Conservation (phyloP, 53 echinoderm and acorn worm species). For the Paracentrotus lividus region DNA sequence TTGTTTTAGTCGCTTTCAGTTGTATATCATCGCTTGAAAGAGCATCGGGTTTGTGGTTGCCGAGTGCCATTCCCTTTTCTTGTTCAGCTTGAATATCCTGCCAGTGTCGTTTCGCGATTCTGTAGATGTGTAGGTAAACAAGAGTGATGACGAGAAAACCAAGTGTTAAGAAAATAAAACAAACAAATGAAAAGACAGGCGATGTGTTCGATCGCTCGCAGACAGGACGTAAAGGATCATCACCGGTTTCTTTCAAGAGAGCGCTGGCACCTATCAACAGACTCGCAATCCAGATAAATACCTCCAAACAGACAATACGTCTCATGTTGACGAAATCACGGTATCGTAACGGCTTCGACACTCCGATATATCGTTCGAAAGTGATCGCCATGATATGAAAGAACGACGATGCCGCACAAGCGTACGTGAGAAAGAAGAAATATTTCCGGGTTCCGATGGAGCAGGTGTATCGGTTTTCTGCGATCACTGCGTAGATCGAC, state of each 20-base stretch:
- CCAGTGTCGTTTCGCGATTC: constrained; percentile 71
- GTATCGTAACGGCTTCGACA: constrained; percentile 68
- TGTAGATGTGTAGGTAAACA: constrained; percentile 78
- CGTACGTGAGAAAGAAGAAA: constrained; percentile 75
- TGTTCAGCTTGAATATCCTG: constrained; percentile 31
- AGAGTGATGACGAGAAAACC: constrained; percentile 66
- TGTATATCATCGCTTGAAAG: constrained; percentile 45
- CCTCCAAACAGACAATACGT: constrained; percentile 57
- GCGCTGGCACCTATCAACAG: constrained; percentile 40
- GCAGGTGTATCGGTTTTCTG: constrained; percentile 70
- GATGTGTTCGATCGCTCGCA: not conserved
- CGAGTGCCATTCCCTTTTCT: not conserved
- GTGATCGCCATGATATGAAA: constrained; percentile 83
- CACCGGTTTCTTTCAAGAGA: not conserved
- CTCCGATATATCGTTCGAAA: constrained; percentile 74
- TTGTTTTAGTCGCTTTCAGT: constrained; percentile 79
- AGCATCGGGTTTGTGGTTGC: not conserved
- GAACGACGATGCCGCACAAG: constrained; percentile 73
- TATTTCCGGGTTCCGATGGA: constrained; percentile 69
- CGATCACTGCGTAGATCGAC: constrained; percentile 72
- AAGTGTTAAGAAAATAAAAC: constrained; percentile 59
- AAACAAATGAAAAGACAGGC: constrained; percentile 18
- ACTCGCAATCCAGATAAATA: constrained; percentile 67
- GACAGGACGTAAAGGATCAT: constrained; percentile 20
- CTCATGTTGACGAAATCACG: constrained; percentile 57